Evolutionary conservation across 2,888 invertebrate species (phyloP), one percentile per base, ranked within the genome.

Genomic region (Conomelus anceps): DNA sequence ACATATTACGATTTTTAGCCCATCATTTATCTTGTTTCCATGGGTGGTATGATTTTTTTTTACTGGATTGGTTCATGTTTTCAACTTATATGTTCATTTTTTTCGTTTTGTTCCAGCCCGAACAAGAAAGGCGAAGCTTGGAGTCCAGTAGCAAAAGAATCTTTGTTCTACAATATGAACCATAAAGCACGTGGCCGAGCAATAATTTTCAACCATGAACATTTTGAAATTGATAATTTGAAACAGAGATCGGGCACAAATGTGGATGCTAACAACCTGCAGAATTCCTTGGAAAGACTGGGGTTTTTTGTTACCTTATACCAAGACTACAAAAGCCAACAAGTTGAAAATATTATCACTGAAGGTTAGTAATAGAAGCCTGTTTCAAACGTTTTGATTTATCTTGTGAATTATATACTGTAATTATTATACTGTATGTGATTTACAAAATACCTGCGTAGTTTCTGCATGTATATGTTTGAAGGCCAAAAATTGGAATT

Each of bases 161-260:
- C 91, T 6, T 88, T 90, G 23, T 92, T 91, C 89, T 99, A 98
- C 93, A 97, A 97, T 91, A 98, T 98, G 98, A 95, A 95, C 92
- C 97, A 98, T 93, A 94, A 95, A 91, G 94, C 95, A 90, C 95
- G 98, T 89, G 98, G 99, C 3, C 93, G 96, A 91, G 98, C 98
- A 3, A 93, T 98, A 22, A 97, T 99, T 92, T 98, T 99, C 92
- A 99, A 98, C 93, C 98, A 99, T 93, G 97, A 97, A 93, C 94
- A 95, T 92, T 99, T 98, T 92, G 95, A 96, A 17, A 91, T 92
- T 29, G 91, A 91, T 84, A 91, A 89, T 92, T 93, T 97, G 90
- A 96, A 96, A 93, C 93, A 95, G 17, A 95, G 98, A 90, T 95
- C 95, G 91, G 99, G 98, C 0, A 98, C 98, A 0, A 97, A 97